phyloP scores from a whole-genome alignment of 2,797 vertebrate genomes.

The Champsocephalus gunnari region DNA sequence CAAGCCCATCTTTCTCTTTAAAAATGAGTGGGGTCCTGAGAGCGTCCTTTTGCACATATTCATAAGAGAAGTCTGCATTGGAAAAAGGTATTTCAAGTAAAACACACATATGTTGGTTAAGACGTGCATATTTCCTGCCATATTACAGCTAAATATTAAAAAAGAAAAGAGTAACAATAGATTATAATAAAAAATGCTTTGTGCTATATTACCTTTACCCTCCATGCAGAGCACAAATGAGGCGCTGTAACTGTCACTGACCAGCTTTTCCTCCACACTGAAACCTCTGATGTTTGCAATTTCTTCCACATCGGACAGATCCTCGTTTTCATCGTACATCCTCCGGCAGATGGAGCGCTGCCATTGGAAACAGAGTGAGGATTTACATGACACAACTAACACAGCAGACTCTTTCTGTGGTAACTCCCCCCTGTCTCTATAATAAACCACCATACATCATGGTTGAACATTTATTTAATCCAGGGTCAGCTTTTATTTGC shows the following conservation, averaged over 20 bases:
- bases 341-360: slow-evolving; percentile 93
- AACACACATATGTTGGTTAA: neutral
- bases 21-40: slow-evolving; percentile 93
- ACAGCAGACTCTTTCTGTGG: neutral
- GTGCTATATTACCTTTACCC: slow-evolving; percentile 88
- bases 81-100: neutral
- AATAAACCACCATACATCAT: neutral
- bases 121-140: neutral
- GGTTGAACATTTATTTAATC: neutral
- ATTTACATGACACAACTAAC: slow-evolving; percentile 34
- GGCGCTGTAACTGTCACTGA: slow-evolving; percentile 87
- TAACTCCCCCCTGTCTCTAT: slow-evolving; percentile 2
- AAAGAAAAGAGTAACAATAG: neutral
- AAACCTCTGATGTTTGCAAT: slow-evolving; percentile 94
- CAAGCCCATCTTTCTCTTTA: slow-evolving; percentile 93
- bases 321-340: slow-evolving; percentile 96
- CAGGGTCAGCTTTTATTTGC: no score
- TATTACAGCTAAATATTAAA: neutral
- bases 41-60: slow-evolving; percentile 96
- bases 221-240: slow-evolving; percentile 92
- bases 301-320: slow-evolving; percentile 95
- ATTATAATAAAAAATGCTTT: neutral
- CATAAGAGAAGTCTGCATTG: slow-evolving; percentile 95
- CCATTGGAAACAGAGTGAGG: slow-evolving; percentile 39
- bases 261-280: slow-evolving; percentile 94